Base-by-base conservation (phyloP, 2,888 invertebrate genomes). In the Eudemis profundana region DNA sequence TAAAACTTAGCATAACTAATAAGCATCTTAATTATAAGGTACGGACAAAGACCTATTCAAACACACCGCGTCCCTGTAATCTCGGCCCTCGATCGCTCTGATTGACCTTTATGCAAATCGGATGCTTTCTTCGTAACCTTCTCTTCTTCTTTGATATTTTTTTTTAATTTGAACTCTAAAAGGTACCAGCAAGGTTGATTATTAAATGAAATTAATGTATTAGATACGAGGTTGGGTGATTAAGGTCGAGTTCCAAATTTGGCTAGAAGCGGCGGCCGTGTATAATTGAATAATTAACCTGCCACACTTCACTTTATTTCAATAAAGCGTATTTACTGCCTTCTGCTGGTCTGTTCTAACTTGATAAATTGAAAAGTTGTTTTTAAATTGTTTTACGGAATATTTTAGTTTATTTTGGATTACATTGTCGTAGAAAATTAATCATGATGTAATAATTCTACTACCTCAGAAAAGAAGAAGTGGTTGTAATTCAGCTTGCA, bases 101-200 rank as follows among this genome's bases (percentile, higher is more conserved):
- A 87, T 87, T 84, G 87, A 86, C 84, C 86, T 86, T 87, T 87
- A 88, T 88, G 87, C 81, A 85, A 87, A 88, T 87, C 42, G 1
- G 12, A 4, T 17, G 1, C 7, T 56, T 29, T 19, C 29, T 29
- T 44, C 38, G 8, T 29, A 4, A 29, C 17, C 17, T 29, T 42
- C 56, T 1, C 19, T 44, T 44, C 7, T 29, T 7, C 12, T 3
- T 42, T 0, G 19, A 12, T 8, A 15, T 0, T 2, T n/a, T 7
- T 8, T 29, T 15, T 17, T 4, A 56, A 14, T 29, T 2, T 12
- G 7, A 56, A 29, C 42, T 44, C 17, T 56, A 40, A 27, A 12
- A 7, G 29, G 0, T 7, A 12, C 4, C 7, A 29, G 17, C 0
- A 56, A 29, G 29, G 29, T 19, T n/a, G 8, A 29, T 44, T 12